These are phyloP conservation scores for Hirundo rustica DNA, from an alignment of 2,797 vertebrate species.

Conservation along the genomic window DNA sequence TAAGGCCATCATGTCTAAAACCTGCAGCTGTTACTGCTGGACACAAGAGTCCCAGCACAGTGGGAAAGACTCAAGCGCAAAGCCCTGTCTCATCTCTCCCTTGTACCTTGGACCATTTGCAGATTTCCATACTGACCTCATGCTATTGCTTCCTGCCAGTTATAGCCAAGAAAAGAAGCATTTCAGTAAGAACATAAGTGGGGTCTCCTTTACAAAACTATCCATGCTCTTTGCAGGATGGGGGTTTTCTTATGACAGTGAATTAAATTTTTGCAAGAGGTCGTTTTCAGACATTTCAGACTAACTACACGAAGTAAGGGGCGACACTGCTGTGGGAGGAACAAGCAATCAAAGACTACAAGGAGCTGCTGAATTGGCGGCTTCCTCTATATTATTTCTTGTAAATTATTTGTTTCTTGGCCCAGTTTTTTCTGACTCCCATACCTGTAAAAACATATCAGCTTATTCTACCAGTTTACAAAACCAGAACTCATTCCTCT, in stretches of 20 bases:
- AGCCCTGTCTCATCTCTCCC: not conserved
- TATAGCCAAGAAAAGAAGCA: not conserved
- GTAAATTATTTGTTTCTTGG: not conserved
- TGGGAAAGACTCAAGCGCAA: not conserved
- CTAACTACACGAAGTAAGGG: rapidly evolving
- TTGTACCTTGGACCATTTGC: not conserved
- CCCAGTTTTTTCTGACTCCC: not conserved
- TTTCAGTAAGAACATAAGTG: not conserved
- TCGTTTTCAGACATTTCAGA: not conserved
- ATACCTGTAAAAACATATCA: not conserved
- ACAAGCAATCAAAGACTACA: not conserved
- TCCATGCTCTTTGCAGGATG: not conserved
- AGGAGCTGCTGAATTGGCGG: not conserved
- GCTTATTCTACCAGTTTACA: not conserved
- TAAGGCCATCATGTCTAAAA: not conserved
- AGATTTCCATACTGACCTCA: not conserved
- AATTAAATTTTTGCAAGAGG: not conserved
- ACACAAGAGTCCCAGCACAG: rapidly evolving
- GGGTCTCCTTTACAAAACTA: not conserved
- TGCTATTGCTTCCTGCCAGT: not conserved
- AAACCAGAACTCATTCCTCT: not conserved
- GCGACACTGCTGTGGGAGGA: not conserved
- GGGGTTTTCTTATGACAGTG: rapidly evolving
- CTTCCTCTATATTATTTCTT: not conserved
- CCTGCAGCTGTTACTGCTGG: not conserved